phyloP scores from a whole-genome alignment of 2,113 vertebrate genomes.

The Corythornis madagascariensis region DNA sequence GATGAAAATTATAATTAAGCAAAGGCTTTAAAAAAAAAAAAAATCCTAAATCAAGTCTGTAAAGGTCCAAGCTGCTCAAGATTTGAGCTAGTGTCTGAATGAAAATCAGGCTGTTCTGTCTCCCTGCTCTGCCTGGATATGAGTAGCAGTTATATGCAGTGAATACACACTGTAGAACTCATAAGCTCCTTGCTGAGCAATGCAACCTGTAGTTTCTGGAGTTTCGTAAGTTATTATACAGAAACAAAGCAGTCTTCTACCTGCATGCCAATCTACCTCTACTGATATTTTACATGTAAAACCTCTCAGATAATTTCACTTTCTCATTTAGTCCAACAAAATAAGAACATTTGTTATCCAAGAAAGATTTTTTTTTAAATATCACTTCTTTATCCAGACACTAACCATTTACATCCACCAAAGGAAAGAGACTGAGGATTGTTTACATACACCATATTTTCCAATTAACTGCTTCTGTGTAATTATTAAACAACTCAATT shows the following conservation, averaged over 20 bases:
- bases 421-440: not conserved
- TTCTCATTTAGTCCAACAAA: conserved; percentile 1
- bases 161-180: not conserved
- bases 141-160: not conserved
- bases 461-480: conserved; percentile 31
- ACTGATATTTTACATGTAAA: not conserved
- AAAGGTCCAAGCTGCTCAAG: not conserved
- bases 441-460: not conserved
- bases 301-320: not conserved
- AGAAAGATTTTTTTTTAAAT: not conserved
- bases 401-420: not conserved
- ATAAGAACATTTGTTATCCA: not conserved
- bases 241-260: not conserved
- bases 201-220: not conserved
- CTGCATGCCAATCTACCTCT: not conserved
- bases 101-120: not conserved
- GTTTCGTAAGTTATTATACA: not conserved
- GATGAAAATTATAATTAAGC: not conserved
- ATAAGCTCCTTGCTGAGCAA: not conserved
- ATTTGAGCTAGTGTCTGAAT: not conserved
- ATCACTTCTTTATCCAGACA: not conserved
- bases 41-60: not conserved
- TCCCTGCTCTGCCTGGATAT: not conserved
- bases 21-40: not conserved
- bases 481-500: conserved; percentile 41